Evolutionary conservation across 2,113 vertebrate genomes (phyloP).

Genomic region (Equus przewalskii): DNA sequence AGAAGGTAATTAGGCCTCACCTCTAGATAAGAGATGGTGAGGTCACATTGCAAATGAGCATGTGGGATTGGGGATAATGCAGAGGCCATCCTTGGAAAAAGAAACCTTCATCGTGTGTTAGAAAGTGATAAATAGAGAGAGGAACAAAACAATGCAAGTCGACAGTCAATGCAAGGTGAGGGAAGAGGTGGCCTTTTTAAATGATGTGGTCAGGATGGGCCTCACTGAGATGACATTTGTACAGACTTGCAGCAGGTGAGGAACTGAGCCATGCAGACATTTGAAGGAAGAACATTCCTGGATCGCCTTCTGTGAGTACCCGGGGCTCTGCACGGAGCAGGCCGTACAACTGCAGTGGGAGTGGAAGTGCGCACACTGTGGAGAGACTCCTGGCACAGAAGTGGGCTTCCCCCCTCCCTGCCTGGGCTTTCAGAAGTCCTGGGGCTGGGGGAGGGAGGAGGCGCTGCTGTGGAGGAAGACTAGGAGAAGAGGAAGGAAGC

Average conservation of each 20-base stretch:
- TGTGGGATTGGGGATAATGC: too few relatives aligned
- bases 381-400: not conserved
- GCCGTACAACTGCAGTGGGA: not conserved
- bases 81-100: not conserved
- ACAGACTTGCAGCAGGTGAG: not conserved
- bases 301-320: not conserved
- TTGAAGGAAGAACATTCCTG: not conserved
- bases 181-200: not conserved
- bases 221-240: not conserved
- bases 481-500: not conserved
- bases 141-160: not conserved
- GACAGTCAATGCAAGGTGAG: not conserved
- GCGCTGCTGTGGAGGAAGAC: not conserved
- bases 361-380: not conserved
- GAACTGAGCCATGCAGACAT: not conserved
- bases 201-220: not conserved
- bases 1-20: not conserved
- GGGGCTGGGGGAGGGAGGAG: not conserved
- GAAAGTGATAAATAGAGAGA: not conserved
- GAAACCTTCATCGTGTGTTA: not conserved
- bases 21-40: not conserved
- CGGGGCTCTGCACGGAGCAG: not conserved
- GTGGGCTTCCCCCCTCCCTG: not conserved
- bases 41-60: not conserved
- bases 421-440: not conserved